These are phyloP conservation scores for Myotis planiceps DNA, from an alignment of 2,797 vertebrate species.

Conservation along the genomic window DNA sequence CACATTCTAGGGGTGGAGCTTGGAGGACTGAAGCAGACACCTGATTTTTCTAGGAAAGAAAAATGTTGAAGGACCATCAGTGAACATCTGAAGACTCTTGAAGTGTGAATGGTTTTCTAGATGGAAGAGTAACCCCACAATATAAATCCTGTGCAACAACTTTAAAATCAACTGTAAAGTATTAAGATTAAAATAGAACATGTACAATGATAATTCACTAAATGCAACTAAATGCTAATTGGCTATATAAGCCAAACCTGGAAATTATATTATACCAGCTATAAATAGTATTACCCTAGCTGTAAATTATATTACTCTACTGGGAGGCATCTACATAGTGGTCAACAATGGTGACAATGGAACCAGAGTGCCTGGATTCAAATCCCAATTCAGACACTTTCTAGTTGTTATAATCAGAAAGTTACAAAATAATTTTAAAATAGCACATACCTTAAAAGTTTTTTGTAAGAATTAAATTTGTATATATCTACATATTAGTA, in stretches of 20 bases:
- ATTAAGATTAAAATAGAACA: background rate
- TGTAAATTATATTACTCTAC: background rate
- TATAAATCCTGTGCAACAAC: background rate
- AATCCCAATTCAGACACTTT: background rate
- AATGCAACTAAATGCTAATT: background rate
- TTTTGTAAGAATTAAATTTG: background rate
- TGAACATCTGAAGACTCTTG: background rate
- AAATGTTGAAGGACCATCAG: too few species aligned
- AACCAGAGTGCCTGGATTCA: background rate
- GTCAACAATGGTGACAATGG: background rate
- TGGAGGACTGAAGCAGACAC: rapidly evolving
- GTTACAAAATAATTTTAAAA: background rate
- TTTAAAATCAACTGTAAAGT: slow-evolving; percentile 10
- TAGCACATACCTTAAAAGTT: background rate
- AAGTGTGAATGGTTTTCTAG: background rate
- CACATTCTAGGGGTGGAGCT: background rate
- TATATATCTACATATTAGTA: background rate
- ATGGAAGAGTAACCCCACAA: background rate
- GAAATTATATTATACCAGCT: background rate
- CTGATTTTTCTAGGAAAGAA: background rate
- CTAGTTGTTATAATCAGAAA: background rate
- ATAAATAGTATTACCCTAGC: background rate
- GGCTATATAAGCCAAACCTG: background rate
- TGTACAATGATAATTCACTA: background rate
- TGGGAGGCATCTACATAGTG: background rate